These are phyloP conservation scores for Amphipyra berbera DNA, from an alignment of 2,888 invertebrate species.

Conservation along the genomic window DNA sequence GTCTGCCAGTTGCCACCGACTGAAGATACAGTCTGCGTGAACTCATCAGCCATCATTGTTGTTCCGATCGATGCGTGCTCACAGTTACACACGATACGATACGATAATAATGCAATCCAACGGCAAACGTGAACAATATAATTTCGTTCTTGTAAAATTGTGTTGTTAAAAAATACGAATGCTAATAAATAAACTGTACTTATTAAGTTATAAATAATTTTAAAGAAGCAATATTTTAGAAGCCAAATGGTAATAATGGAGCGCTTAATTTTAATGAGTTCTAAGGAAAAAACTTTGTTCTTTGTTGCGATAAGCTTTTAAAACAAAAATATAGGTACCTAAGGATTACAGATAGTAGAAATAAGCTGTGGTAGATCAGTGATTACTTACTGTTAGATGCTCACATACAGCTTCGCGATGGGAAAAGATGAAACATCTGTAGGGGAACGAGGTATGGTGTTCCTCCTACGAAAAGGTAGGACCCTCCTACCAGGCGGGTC, in stretches of 20 bases:
- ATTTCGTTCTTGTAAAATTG: too few species aligned
- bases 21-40: conserved; percentile 43
- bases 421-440: too few species aligned
- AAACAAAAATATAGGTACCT: background rate
- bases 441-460: too few species aligned
- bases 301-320: background rate
- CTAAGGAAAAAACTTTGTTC: conserved; percentile 14
- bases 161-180: too few species aligned
- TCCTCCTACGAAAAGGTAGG: too few species aligned
- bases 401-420: too few species aligned
- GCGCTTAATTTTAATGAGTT: conserved; percentile 26
- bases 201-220: conserved; percentile 36
- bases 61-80: conserved; percentile 19
- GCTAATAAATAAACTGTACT: background rate
- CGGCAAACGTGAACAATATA: too few species aligned
- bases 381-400: too few species aligned
- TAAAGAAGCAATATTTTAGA: conserved; percentile 34
- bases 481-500: too few species aligned
- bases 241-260: conserved; percentile 45
- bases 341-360: too few species aligned
- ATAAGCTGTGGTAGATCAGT: too few species aligned
- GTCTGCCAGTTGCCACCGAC: conserved; percentile 23
- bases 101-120: too few species aligned
- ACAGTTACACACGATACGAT: conserved; percentile 18
- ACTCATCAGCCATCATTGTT: conserved; percentile 61